phyloP scores from a whole-genome alignment of 2,888 invertebrate genomes.

The Ditylenchus weischeri region DNA sequence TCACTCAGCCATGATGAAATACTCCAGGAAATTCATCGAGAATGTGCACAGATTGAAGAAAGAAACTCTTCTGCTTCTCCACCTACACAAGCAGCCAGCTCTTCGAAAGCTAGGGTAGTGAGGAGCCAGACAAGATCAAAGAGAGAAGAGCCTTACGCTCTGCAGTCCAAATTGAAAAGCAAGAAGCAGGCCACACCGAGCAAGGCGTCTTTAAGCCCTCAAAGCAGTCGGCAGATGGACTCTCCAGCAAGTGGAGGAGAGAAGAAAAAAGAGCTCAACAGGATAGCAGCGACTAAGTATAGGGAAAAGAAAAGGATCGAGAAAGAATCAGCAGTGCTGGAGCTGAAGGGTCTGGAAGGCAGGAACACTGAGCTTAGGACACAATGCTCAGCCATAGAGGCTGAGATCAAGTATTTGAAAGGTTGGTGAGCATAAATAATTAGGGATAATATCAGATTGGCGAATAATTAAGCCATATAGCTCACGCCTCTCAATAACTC shows the following conservation, averaged over 20 bases:
- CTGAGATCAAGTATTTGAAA: constrained; percentile 46
- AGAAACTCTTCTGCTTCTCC: constrained; percentile 38
- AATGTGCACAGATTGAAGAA: constrained; percentile 53
- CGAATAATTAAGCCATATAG: no score
- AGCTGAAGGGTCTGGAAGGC: constrained; percentile 31
- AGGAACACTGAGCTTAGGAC: constrained; percentile 32
- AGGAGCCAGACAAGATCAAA: no score
- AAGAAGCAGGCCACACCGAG: neutral
- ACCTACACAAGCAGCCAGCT: constrained; percentile 7
- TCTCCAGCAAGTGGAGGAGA: constrained; percentile 1
- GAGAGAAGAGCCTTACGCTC: neutral
- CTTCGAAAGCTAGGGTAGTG: no score
- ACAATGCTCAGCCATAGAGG: constrained; percentile 37
- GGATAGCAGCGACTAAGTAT: constrained; percentile 51
- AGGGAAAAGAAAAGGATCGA: constrained; percentile 52
- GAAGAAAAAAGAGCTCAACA: constrained; percentile 47
- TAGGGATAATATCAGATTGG: no score
- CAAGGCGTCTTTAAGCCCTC: constrained; percentile 1
- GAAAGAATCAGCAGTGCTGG: constrained; percentile 25
- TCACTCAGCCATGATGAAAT: constrained; percentile 46
- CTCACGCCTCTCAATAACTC: no score
- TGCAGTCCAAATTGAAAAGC: constrained; percentile 4
- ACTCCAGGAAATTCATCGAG: constrained; percentile 53
- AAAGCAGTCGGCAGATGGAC: constrained; percentile 1
- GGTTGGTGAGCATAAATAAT: neutral